Base-by-base conservation (phyloP, 2,888 invertebrate species). In the Anagyrus pseudococci region DNA sequence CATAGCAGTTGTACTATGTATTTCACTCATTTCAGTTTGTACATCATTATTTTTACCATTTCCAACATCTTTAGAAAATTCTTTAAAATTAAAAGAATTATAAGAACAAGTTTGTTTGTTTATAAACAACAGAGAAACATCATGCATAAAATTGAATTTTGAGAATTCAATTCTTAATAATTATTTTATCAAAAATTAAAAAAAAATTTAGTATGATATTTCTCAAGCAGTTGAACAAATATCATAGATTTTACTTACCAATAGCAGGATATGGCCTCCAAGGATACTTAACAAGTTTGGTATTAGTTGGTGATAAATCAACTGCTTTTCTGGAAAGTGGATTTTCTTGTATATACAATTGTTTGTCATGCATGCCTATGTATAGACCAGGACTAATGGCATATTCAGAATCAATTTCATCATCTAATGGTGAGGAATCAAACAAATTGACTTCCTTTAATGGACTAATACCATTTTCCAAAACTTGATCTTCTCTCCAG, bases 281-380 rank as follows among this genome's bases (percentile, higher is more conserved):
- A 0, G 92, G 92, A 71, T 90, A 86, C 82, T 85, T 74, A 78
- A 78, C 48, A 33, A 66, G 60, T 33, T 49, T 29, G 40, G 63
- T 33, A 13, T 47, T 49, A 46, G 37, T 44, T 22, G 67, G 25
- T 15, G 71, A 59, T n/a, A 62, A 48, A 43, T 75, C 71, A 10
- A 77, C 57, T 41, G 63, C 63, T 72, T 72, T 73, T 29, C 63
- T 46, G 40, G 72, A 41, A 44, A 69, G 66, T 29, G 67, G 56
- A 64, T 77, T 80, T 71, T 80, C 79, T 68, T 78, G 76, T 53
- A 77, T 70, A 62, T 83, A 83, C 69, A 91, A 86, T 83, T 94
- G 94, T 72, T 87, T 88, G 23, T 92, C 85, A 76, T 93, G 92
- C 83, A 92, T 90, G 56, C 94, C 94, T 54, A 95, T 83, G 79